Conservation (phyloP, 2,797 vertebrate genomes). For the Clamator glandarius region DNA sequence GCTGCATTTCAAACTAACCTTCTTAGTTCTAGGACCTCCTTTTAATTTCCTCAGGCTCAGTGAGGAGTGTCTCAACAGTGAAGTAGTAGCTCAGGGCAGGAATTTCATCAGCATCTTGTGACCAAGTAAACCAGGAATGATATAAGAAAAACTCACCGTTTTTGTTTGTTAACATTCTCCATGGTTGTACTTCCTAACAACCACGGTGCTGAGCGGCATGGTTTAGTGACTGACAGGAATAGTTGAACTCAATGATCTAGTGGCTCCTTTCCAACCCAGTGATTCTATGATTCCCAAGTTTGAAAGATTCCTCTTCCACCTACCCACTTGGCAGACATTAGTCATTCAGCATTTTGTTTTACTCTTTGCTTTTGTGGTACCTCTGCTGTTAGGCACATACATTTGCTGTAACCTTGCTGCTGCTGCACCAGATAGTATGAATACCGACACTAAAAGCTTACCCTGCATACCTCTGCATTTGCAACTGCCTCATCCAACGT, state of each 20-base stretch:
- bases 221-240: too few species aligned
- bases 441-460: neutral
- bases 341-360: neutral
- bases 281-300: too few species aligned
- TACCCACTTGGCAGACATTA: neutral
- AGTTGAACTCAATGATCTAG: too few species aligned
- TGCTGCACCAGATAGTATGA: neutral
- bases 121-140: neutral
- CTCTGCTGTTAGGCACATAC: neutral
- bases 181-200: neutral
- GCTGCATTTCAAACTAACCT: neutral
- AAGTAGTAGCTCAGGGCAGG: neutral
- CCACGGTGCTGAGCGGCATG: too few species aligned
- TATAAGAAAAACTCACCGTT: neutral
- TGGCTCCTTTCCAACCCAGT: too few species aligned
- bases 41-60: neutral
- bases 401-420: neutral
- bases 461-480: neutral
- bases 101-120: neutral
- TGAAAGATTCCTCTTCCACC: neutral
- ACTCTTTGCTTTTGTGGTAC: neutral
- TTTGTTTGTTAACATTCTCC: neutral
- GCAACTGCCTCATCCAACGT: rapidly evolving
- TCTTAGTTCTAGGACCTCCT: neutral
- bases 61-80: neutral